Conservation (phyloP, 2,113 vertebrate species). For the Picathartes gymnocephalus region DNA sequence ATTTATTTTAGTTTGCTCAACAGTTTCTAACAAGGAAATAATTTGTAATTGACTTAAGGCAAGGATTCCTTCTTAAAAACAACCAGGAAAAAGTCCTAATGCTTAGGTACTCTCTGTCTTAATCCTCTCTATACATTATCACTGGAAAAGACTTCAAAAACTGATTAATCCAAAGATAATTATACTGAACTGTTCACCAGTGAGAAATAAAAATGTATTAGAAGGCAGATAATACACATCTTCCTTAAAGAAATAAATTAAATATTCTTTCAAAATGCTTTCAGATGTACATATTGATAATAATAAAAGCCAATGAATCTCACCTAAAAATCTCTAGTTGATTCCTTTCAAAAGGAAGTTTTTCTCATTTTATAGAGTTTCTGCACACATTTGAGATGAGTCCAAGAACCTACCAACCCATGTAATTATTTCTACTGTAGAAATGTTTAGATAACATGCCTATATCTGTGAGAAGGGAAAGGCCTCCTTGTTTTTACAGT, state of each 20-base stretch:
- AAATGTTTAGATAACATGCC: not conserved
- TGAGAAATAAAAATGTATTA: not conserved
- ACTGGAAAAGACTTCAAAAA: constrained; percentile 15
- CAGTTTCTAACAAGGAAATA: not conserved
- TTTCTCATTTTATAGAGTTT: not conserved
- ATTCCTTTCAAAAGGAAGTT: not conserved
- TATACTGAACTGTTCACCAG: not conserved
- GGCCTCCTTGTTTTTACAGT: not conserved
- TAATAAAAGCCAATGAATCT: not conserved
- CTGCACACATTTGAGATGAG: not conserved
- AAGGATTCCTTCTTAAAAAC: constrained; percentile 6
- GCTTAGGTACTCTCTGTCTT: constrained; percentile 7
- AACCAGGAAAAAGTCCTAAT: not conserved
- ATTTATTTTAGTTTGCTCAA: not conserved
- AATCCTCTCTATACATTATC: not conserved
- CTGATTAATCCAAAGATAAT: constrained; percentile 35
- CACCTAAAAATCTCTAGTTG: not conserved
- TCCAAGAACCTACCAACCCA: not conserved
- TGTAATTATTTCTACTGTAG: not conserved
- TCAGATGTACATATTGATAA: not conserved
- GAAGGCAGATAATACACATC: not conserved
- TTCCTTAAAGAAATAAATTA: not conserved
- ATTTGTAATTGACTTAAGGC: constrained; percentile 7
- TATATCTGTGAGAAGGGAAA: not conserved
- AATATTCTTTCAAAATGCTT: not conserved